Percentiles rank a stretch among this genome's conserved stretches.
phyloP scores from a whole-genome alignment of 2,797 vertebrate genomes.

The Tapirus indicus region DNA sequence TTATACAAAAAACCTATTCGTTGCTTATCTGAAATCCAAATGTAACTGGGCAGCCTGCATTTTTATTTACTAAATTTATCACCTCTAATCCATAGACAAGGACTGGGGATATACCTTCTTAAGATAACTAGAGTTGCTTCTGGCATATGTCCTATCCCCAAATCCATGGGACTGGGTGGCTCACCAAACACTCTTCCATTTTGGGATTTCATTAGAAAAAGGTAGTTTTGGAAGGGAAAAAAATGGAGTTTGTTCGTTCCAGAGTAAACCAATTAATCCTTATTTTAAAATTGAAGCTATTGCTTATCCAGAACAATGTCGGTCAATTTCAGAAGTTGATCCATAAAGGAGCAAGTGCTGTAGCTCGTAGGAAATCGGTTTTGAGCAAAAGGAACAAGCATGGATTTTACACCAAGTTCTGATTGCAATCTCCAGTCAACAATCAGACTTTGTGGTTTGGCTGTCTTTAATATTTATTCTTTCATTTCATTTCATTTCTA shows the following conservation, averaged over 20 bases:
- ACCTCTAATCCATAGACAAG: background rate
- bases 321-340: background rate
- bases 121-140: background rate
- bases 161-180: background rate
- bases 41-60: background rate
- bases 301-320: background rate
- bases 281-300: background rate
- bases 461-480: background rate
- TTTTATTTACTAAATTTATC: conserved; percentile 1
- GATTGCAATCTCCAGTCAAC: background rate
- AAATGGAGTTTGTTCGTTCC: background rate
- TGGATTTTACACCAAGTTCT: background rate
- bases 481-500: background rate
- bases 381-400: background rate
- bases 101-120: background rate
- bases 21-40: background rate
- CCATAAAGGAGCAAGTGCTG: background rate
- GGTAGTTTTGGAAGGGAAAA: background rate
- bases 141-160: background rate
- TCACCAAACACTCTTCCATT: background rate
- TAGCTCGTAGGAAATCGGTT: background rate
- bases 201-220: background rate
- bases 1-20: background rate
- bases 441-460: background rate
- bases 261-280: conserved; percentile 22